Percentiles rank a stretch among this genome's conserved stretches.
Evolutionary conservation across 2,888 invertebrate species (phyloP).

Genomic region (Dexiosoma caninum): DNA sequence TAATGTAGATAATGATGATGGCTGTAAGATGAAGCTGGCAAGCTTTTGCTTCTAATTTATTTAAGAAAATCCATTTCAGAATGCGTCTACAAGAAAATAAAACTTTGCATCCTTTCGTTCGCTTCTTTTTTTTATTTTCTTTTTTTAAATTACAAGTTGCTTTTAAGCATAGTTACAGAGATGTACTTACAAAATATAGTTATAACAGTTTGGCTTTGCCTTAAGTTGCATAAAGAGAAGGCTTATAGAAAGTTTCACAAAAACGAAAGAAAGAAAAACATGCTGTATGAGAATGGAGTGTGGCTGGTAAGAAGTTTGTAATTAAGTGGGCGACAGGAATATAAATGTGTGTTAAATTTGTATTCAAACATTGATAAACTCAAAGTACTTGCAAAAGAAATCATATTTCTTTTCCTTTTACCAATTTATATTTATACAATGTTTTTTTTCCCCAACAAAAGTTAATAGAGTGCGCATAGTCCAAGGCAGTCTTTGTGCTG

Average conservation of each 20-base stretch:
- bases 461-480: not conserved
- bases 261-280: conserved; percentile 11
- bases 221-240: not conserved
- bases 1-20: too few species aligned
- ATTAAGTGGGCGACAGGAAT: conserved; percentile 62
- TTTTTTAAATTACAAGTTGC: conserved; percentile 10
- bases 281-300: conserved; percentile 28
- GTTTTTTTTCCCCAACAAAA: not conserved
- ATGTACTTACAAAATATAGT: conserved; percentile 47
- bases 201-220: conserved; percentile 47
- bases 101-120: conserved; percentile 16
- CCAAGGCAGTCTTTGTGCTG: not conserved
- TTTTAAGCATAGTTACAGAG: conserved; percentile 19
- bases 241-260: not conserved
- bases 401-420: conserved; percentile 15
- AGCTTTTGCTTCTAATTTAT: conserved; percentile 26
- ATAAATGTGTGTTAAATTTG: conserved; percentile 56
- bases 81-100: not conserved
- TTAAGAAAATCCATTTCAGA: conserved; percentile 22
- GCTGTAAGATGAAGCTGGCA: conserved; percentile 1
- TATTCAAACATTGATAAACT: conserved; percentile 49
- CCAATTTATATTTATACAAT: too few species aligned
- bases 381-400: conserved; percentile 31
- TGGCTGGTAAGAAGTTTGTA: conserved; percentile 41
- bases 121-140: too few species aligned